These are phyloP conservation scores for Threskiornis aethiopicus DNA, from an alignment of 2,797 vertebrate genomes.

Conservation along the genomic window DNA sequence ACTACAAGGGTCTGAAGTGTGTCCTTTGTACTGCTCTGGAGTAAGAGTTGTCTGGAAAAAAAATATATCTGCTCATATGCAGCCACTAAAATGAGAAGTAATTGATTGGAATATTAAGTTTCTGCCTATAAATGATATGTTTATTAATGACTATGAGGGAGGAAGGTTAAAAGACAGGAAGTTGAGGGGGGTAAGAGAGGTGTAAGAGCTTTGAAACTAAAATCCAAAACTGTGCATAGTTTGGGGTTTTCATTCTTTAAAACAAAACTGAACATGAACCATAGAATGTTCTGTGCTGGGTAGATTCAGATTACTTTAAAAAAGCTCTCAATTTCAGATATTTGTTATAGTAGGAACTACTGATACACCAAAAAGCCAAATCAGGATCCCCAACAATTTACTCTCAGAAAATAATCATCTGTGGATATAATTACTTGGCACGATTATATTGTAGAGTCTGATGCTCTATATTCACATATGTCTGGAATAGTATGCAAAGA, in stretches of 20 bases:
- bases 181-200: not conserved
- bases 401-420: not conserved
- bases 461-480: not conserved
- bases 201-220: not conserved
- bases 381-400: not conserved
- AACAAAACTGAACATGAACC: not conserved
- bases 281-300: not conserved
- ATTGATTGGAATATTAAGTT: not conserved
- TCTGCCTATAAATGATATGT: not conserved
- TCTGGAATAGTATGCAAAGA: not conserved
- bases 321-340: not conserved
- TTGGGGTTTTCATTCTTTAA: not conserved
- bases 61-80: not conserved
- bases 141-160: not conserved
- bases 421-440: not conserved
- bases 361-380: not conserved
- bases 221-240: not conserved
- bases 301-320: not conserved
- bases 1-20: slow-evolving; percentile 55
- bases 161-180: not conserved
- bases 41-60: not conserved
- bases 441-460: not conserved
- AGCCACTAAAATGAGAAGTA: not conserved
- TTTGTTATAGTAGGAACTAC: not conserved
- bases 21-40: slow-evolving; percentile 61